Evolutionary conservation across 2,113 vertebrate species (phyloP), one percentile per base, ranked within the genome.

Genomic region (Leucosticte australis): DNA sequence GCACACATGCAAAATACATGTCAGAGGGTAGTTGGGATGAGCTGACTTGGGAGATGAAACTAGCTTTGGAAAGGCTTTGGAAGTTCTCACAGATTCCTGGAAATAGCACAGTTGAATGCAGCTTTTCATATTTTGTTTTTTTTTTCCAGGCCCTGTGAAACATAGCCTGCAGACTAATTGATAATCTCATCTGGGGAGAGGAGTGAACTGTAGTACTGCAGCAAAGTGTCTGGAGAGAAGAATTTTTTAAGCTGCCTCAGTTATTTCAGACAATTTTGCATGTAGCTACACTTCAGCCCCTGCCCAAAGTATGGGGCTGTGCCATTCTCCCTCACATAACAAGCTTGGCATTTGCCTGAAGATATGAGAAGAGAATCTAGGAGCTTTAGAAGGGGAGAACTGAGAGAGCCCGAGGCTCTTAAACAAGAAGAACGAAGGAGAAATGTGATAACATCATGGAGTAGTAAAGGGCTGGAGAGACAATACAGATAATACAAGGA

Each of bases 271-370:
- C 12, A 28, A 27, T 69, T 47, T 87, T 80, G 24, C n/a, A 13
- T 52, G 50, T 64, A 73, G 41, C n/a, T 92, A 18, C 60, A 10
- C 33, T 86, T 83, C 59, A 91, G 37, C 55, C 39, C 46, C 57
- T 93, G 56, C 21, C 47, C 74, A 55, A 33, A 90, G 30, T 50
- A n/a, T 22, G 19, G 26, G 82, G 44, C 76, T 83, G 5, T 90
- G 76, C 76, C 80, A 62, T 41, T 83, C 41, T 53, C 37, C 76
- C 63, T 80, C 46, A 89, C 31, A 52, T 7, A 83, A 71, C 62
- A 69, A 88, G 76, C 71, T 41, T 93, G 91, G 74, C 75, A 55
- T 88, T 92, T 94, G 89, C 83, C 86, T 83, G 68, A 44, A 76
- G 75, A 37, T 56, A 39, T 41, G 33, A 68, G 70, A 79, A 79